Evolutionary conservation across 1,140 invertebrate species (phyloP).

Genomic region (Eumeta japonica): DNA sequence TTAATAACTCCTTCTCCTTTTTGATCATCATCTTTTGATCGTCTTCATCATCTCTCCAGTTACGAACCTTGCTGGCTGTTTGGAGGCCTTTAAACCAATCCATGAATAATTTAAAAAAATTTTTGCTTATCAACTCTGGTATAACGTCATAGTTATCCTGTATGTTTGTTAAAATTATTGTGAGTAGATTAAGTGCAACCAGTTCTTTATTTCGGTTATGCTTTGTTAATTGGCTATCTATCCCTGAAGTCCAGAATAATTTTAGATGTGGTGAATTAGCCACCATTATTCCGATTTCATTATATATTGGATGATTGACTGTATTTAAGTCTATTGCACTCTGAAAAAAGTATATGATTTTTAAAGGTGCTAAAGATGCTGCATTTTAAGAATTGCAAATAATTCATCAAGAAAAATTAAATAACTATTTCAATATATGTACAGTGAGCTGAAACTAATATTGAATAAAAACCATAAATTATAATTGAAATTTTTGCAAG

Average conservation of each 20-base stretch:
- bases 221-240: slow-evolving; percentile 60
- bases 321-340: slow-evolving; percentile 59
- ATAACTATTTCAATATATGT: too few species aligned
- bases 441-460: too few species aligned
- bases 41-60: slow-evolving; percentile 45
- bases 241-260: slow-evolving; percentile 56
- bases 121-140: slow-evolving; percentile 54
- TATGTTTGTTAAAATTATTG: slow-evolving; percentile 52
- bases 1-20: slow-evolving; percentile 58
- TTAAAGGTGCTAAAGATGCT: background rate
- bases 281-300: slow-evolving; percentile 57
- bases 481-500: too few species aligned
- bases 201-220: slow-evolving; percentile 62
- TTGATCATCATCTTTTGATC: slow-evolving; percentile 57
- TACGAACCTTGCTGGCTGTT: slow-evolving; percentile 45
- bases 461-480: too few species aligned
- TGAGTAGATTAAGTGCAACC: slow-evolving; percentile 55
- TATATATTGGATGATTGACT: slow-evolving; percentile 62
- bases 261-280: slow-evolving; percentile 45
- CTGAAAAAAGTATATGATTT: slow-evolving; percentile 43
- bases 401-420: slow-evolving; percentile 8
- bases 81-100: slow-evolving; percentile 57
- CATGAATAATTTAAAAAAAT: slow-evolving; percentile 59
- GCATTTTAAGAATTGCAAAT: too few species aligned
- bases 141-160: slow-evolving; percentile 48